A percentile compares a stretch with the other conserved stretches of the same genome.
Evolutionary conservation across 2,113 vertebrate genomes (phyloP).

Genomic region (Anhinga rufa): DNA sequence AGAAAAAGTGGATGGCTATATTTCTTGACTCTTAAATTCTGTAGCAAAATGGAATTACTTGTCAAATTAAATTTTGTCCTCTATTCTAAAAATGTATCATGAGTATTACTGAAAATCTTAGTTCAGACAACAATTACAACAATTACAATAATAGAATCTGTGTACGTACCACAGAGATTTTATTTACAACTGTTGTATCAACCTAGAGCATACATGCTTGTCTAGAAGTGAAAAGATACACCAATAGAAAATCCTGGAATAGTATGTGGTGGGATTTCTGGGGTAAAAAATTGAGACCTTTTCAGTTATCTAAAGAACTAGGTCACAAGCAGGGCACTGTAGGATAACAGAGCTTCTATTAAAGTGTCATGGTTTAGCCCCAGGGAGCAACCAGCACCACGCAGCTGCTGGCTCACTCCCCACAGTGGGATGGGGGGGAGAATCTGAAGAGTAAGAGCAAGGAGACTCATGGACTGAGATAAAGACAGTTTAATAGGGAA

Average conservation of each 20-base stretch:
- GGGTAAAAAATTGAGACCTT: background rate
- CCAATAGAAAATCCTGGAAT: background rate
- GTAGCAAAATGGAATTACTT: background rate
- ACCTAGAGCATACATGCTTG: background rate
- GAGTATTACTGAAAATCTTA: background rate
- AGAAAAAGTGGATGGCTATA: background rate
- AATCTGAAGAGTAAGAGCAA: no score
- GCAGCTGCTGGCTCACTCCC: no score
- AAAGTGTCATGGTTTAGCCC: no score
- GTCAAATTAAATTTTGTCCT: background rate
- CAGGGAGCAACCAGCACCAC: no score
- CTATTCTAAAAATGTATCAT: background rate
- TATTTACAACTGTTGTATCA: background rate
- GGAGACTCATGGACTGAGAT: no score
- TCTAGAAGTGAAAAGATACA: background rate
- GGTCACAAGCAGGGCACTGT: background rate
- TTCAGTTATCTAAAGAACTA: background rate
- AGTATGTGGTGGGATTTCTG: background rate
- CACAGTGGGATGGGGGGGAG: no score
- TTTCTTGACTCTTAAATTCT: background rate
- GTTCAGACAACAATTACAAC: background rate
- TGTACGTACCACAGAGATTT: background rate
- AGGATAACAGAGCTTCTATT: background rate
- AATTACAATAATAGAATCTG: background rate
- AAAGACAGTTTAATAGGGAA: no score